phyloP scores from a whole-genome alignment of 2,888 invertebrate species.

The Keiferia lycopersicella region DNA sequence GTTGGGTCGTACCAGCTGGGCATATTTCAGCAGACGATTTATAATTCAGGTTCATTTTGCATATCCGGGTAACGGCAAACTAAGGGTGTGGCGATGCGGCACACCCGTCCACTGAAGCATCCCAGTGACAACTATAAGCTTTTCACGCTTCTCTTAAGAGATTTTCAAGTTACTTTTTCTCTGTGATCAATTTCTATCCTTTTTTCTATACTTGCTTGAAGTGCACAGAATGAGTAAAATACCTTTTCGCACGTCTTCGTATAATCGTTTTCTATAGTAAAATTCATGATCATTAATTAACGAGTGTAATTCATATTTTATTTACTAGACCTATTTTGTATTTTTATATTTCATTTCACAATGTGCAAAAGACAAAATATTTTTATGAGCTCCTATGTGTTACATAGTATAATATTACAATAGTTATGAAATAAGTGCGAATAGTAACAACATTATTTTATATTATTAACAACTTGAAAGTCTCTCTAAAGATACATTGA shows the following conservation, averaged over 20 bases:
- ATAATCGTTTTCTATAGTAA: neutral
- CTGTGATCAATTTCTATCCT: neutral
- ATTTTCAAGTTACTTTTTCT: constrained; percentile 7
- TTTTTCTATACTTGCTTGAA: neutral
- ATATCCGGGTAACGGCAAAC: neutral
- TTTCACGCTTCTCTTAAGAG: constrained; percentile 13
- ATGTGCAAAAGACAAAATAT: too few species aligned
- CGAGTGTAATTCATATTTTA: too few species aligned
- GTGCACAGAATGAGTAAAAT: neutral
- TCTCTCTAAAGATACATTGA: neutral
- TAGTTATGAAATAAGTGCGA: too few species aligned
- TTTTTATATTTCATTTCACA: too few species aligned
- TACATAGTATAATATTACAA: too few species aligned
- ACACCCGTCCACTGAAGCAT: constrained; percentile 13
- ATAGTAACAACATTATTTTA: too few species aligned
- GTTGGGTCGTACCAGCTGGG: constrained; percentile 4
- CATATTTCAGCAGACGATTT: constrained; percentile 3
- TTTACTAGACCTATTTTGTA: too few species aligned
- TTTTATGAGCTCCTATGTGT: too few species aligned
- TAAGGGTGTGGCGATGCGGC: neutral
- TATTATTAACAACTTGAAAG: neutral
- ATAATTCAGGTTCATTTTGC: constrained; percentile 3
- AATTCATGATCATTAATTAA: neutral
- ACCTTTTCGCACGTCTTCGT: neutral
- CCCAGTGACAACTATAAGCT: constrained; percentile 6